These are phyloP conservation scores for Asteroscopus sphinx DNA, from an alignment of 2,888 invertebrate species.

Conservation along the genomic window DNA sequence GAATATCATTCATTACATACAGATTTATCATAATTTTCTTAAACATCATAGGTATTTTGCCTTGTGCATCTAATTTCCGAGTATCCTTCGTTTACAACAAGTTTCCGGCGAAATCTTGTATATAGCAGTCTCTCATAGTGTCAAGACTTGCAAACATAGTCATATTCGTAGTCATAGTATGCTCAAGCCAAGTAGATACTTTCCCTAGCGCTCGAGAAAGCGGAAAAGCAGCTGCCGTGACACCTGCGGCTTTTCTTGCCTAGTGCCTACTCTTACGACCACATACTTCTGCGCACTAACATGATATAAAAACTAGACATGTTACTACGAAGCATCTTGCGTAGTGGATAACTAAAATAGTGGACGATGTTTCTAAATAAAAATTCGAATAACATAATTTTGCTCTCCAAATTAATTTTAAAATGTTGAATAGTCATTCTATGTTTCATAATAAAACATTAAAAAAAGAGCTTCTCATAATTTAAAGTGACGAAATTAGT, in stretches of 20 bases:
- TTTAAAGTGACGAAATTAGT: too few species aligned
- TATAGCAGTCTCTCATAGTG: constrained; percentile 23
- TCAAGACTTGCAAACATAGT: constrained; percentile 36
- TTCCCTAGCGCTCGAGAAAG: constrained; percentile 77
- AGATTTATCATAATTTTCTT: constrained; percentile 15
- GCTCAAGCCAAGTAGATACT: constrained; percentile 54
- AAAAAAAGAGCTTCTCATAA: too few species aligned
- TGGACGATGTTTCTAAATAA: constrained; percentile 3
- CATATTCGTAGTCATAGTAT: constrained; percentile 35
- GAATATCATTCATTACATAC: background rate
- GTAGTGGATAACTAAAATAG: too few species aligned
- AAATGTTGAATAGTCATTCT: too few species aligned
- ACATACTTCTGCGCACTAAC: constrained; percentile 35
- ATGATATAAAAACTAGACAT: constrained; percentile 31
- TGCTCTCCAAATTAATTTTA: too few species aligned
- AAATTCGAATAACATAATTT: too few species aligned
- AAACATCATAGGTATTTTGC: constrained; percentile 16
- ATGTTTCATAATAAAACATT: too few species aligned
- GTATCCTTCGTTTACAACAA: constrained; percentile 15
- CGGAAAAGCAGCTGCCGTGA: constrained; percentile 78
- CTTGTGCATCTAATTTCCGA: constrained; percentile 27
- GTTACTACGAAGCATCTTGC: background rate
- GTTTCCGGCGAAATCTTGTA: constrained; percentile 31
- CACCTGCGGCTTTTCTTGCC: constrained; percentile 72
- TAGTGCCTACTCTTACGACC: constrained; percentile 50